Evolutionary conservation across 1,140 invertebrate species (phyloP).

Genomic region (Ptiloglossa arizonensis): DNA sequence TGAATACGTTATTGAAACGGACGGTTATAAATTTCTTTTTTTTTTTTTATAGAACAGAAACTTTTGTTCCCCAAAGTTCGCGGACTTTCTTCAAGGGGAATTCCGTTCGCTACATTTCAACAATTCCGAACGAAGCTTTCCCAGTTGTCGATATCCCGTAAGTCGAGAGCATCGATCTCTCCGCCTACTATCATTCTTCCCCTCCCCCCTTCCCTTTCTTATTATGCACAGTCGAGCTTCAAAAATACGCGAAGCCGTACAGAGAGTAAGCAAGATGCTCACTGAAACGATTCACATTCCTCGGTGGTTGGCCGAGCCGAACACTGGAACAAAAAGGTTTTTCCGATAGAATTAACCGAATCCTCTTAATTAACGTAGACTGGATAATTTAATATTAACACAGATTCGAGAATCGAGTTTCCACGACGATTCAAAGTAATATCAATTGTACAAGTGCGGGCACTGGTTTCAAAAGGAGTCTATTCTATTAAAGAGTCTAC

Average conservation of each 20-base stretch:
- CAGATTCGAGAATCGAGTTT: too few relatives aligned
- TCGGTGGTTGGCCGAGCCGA: background rate
- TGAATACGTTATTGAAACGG: too few relatives aligned
- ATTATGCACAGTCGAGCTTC: slow-evolving; percentile 5
- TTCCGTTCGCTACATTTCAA: background rate
- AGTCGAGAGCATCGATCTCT: background rate
- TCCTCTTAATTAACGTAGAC: too few relatives aligned
- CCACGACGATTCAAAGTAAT: too few relatives aligned
- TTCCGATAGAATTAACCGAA: background rate
- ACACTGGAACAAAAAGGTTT: background rate
- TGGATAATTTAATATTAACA: too few relatives aligned
- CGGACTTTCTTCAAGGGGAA: background rate
- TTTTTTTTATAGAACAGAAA: too few relatives aligned
- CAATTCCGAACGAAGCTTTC: background rate
- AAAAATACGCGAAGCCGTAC: slow-evolving; percentile 15
- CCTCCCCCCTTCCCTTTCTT: background rate
- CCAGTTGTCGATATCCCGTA: background rate
- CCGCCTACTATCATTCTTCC: slow-evolving; percentile 4
- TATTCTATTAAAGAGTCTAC: too few relatives aligned
- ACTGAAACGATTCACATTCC: slow-evolving; percentile 1
- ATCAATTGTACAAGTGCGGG: too few relatives aligned
- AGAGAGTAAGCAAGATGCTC: background rate
- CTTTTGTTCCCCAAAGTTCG: background rate
- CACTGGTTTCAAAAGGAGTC: too few relatives aligned
- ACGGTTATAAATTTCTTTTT: too few relatives aligned